A percentile compares a stretch with the other conserved stretches of the same genome.
Evolutionary conservation across 2,113 vertebrate species (phyloP).

Genomic region (Anas platyrhynchos): DNA sequence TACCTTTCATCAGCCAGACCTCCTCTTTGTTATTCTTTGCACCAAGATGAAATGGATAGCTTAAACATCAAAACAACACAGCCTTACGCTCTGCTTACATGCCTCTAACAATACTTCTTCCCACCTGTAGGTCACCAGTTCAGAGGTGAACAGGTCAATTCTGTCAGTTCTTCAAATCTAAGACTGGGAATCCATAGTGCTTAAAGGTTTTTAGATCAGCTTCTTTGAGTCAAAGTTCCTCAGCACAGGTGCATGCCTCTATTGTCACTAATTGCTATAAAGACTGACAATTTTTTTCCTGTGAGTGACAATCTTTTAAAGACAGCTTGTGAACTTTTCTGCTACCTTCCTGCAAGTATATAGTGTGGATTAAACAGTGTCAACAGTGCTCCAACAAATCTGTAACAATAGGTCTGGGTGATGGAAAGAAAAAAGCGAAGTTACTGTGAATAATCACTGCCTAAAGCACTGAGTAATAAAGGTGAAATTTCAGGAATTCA

Average conservation of each 20-base stretch:
- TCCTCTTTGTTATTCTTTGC: conserved; percentile 78
- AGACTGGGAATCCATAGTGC: conserved; percentile 56
- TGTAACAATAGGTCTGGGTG: not conserved
- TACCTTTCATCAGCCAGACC: conserved; percentile 59
- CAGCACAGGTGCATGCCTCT: conserved; percentile 84
- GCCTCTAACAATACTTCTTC: conserved; percentile 83
- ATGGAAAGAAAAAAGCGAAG: not conserved
- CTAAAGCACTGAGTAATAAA: not conserved
- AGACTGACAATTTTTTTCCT: conserved; percentile 13
- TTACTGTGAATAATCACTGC: not conserved
- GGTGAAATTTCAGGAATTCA: not conserved
- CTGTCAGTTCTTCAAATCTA: conserved; percentile 76
- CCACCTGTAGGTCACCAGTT: conserved; percentile 92
- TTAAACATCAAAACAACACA: conserved; percentile 81
- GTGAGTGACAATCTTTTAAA: conserved; percentile 51
- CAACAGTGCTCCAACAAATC: conserved; percentile 32
- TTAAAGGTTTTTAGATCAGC: conserved; percentile 69
- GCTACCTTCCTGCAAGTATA: conserved; percentile 35
- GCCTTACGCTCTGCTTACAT: conserved; percentile 79
- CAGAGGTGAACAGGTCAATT: conserved; percentile 77
- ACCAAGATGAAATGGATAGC: conserved; percentile 79
- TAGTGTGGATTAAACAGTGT: conserved; percentile 64
- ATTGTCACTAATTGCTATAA: conserved; percentile 77
- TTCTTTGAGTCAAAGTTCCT: conserved; percentile 76
- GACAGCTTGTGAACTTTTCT: conserved; percentile 43